Evolutionary conservation across 2,797 vertebrate species (phyloP).

Genomic region (Scolopax bukidnonensis): DNA sequence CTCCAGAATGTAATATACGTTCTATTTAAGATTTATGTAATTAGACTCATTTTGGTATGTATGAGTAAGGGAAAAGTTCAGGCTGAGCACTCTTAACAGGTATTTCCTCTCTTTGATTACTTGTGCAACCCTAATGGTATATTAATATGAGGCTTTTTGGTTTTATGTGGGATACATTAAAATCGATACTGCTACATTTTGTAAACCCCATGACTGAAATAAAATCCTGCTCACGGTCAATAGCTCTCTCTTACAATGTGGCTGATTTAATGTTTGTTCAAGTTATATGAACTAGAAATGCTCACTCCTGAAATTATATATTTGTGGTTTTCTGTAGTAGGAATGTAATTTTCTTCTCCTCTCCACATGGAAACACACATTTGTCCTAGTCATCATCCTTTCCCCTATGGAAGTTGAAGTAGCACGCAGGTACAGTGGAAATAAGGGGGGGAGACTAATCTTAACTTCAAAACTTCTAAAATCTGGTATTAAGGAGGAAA

Average conservation of each 20-base stretch:
- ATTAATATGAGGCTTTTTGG: not conserved
- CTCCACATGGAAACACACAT: not conserved
- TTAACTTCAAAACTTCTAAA: not conserved
- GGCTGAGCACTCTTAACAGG: constrained; percentile 1
- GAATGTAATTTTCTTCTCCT: not conserved
- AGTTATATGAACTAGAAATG: not conserved
- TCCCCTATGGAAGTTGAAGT: not conserved
- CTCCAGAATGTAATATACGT: not conserved
- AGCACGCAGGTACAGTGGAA: not conserved
- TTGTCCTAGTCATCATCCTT: not conserved
- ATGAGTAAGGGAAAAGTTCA: not conserved
- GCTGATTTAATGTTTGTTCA: not conserved
- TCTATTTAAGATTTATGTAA: constrained; percentile 16
- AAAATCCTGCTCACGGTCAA: constrained; percentile 26
- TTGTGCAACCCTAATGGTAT: constrained; percentile 19
- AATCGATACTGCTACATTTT: constrained; percentile 1
- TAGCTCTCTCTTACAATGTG: not conserved
- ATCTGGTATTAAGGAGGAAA: not conserved
- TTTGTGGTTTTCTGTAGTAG: not conserved
- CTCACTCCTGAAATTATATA: not conserved
- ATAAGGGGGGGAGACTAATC: not conserved
- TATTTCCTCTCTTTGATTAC: constrained; percentile 32
- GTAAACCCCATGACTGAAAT: constrained; percentile 42
- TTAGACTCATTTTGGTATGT: not conserved
- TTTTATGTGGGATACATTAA: constrained; percentile 8